Evolutionary conservation across 1,140 invertebrate species (phyloP).

Genomic region (Aphelenchoides fujianensis): DNA sequence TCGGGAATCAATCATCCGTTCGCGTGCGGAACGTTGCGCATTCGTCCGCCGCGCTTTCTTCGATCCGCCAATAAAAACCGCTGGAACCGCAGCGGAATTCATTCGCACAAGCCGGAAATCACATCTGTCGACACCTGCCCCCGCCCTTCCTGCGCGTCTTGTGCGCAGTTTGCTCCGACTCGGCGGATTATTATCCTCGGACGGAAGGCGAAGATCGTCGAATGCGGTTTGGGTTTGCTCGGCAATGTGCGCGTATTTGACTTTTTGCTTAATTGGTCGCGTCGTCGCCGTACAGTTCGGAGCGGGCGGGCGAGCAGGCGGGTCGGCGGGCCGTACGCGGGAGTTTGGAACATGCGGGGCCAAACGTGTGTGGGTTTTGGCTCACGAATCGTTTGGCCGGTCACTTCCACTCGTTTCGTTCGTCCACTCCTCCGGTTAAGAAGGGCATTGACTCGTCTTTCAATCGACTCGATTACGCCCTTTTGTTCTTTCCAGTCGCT

Average conservation of each 20-base stretch:
- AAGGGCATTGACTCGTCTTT: too few species aligned
- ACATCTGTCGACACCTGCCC: background rate
- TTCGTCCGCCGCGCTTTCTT: background rate
- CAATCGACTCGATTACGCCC: too few species aligned
- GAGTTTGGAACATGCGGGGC: too few species aligned
- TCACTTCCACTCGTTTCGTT: too few species aligned
- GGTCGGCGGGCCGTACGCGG: background rate
- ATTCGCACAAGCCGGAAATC: background rate
- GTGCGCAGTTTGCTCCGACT: background rate
- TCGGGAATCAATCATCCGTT: constrained; percentile 2
- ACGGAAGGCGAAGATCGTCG: too few species aligned
- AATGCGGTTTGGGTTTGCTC: constrained; percentile 2
- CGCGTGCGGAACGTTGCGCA: background rate
- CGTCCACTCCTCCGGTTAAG: too few species aligned
- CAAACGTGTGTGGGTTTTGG: too few species aligned
- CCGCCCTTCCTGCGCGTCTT: too few species aligned
- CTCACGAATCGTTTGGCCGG: too few species aligned
- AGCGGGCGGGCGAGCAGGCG: too few species aligned
- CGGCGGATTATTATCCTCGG: background rate
- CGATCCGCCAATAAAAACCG: background rate
- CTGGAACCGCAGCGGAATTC: constrained; percentile 2
- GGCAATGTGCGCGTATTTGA: background rate
- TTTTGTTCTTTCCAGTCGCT: too few species aligned
- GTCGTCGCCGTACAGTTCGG: background rate
- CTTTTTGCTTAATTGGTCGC: background rate